phyloP scores from a whole-genome alignment of 1,140 invertebrate species.

The Hycleus cichorii region DNA sequence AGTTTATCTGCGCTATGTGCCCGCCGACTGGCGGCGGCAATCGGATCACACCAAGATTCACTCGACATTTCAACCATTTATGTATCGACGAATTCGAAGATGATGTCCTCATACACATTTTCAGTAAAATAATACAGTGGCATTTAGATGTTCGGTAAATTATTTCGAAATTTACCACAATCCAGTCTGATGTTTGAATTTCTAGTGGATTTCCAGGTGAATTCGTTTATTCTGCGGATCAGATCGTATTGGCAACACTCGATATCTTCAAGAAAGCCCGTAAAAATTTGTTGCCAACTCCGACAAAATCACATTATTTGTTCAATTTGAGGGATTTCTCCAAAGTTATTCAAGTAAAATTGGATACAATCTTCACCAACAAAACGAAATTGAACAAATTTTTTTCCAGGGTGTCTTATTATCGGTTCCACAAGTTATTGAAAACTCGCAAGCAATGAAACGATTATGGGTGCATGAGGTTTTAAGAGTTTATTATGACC shows the following conservation, averaged over 20 bases:
- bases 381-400: background rate
- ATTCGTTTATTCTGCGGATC: conserved; percentile 86
- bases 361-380: background rate
- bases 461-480: conserved; percentile 93
- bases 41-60: conserved; percentile 76
- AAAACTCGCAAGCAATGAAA: conserved; percentile 81
- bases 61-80: conserved; percentile 83
- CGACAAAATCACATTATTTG: conserved; percentile 86
- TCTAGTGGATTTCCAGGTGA: conserved; percentile 87
- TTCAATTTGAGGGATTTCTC: conserved; percentile 95
- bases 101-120: conserved; percentile 76
- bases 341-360: conserved; percentile 72
- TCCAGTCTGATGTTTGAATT: background rate
- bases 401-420: conserved; percentile 71
- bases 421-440: conserved; percentile 87
- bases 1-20: conserved; percentile 83
- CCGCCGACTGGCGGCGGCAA: conserved; percentile 76
- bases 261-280: conserved; percentile 81
- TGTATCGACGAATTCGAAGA: conserved; percentile 89
- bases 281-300: conserved; percentile 77
- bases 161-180: background rate
- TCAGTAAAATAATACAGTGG: conserved; percentile 88
- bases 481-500: conserved; percentile 88
- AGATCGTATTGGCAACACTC: conserved; percentile 80
- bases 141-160: conserved; percentile 78